Conservation (phyloP, 1,140 invertebrate species). For the Goniozus legneri region DNA sequence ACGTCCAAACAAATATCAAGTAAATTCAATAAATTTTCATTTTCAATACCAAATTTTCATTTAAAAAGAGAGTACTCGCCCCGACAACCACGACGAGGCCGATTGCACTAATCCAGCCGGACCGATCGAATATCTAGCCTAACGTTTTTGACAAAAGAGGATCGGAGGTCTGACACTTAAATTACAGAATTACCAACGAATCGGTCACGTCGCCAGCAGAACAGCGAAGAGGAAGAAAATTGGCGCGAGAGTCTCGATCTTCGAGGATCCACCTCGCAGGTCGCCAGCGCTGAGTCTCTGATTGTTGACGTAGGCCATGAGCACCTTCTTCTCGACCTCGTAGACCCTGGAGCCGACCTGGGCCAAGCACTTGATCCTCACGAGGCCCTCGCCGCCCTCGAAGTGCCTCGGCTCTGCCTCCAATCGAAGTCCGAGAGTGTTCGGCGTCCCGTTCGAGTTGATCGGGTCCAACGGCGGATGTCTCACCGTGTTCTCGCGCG, state of each 20-base stretch:
- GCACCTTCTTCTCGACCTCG: constrained; percentile 19
- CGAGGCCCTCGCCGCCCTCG: constrained; percentile 4
- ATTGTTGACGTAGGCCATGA: constrained; percentile 30
- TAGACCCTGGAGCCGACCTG: constrained; percentile 19
- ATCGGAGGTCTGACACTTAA: constrained; percentile 29
- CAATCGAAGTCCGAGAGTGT: constrained; percentile 28
- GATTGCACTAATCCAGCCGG: no score
- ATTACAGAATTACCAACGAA: no score
- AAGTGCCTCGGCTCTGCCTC: constrained; percentile 26
- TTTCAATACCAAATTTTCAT: no score
- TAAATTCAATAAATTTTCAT: no score
- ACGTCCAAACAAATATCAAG: no score
- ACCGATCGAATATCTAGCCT: no score
- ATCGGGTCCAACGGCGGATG: constrained; percentile 15
- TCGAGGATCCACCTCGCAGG: constrained; percentile 13
- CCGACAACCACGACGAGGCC: constrained; percentile 10
- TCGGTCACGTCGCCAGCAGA: constrained; percentile 29
- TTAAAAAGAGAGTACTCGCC: no score
- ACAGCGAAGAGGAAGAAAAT: constrained; percentile 1
- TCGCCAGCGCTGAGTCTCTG: constrained; percentile 33
- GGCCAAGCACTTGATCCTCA: constrained; percentile 28
- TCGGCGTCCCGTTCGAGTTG: constrained; percentile 10
- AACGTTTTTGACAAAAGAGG: constrained; percentile 22
- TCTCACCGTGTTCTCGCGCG: constrained; percentile 21
- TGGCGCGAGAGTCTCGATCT: neutral